Evolutionary conservation across 2,888 invertebrate species (phyloP), one percentile per base, ranked within the genome.

Genomic region (Chromoteleia sp.): DNA sequence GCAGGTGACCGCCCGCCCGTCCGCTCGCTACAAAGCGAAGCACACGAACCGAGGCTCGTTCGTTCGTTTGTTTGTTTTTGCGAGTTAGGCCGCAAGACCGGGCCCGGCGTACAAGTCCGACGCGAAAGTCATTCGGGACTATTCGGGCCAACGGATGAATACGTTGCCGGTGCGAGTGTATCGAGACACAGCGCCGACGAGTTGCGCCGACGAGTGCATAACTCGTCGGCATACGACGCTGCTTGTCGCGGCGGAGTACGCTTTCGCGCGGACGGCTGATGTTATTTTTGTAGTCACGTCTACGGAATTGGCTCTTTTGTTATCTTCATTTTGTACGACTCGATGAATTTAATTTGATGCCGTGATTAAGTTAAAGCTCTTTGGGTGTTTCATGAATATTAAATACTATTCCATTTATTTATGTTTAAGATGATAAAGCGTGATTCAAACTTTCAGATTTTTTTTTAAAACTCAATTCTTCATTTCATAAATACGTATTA

Each of bases 61-160:
- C n/a, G n/a, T 10, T 36, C 43, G 58, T 67, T 76, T 70, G 61
- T 77, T 81, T 81, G 81, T 81, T 77, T 81, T 73, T 74, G 43
- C 59, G 39, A 73, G 70, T 81, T 71, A 41, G 50, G 41, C 0
- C 48, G 30, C 50, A 58, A 58, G 29, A 67, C 45, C 17, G 17
- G 1, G n/a, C n/a, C 21, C 19, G 25, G 1, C 52, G 39, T 19
- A 10, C 30, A 14, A 25, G 59, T 41, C 15, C 15, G 65, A 58
- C 39, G 43, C 36, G 74, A 65, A 65, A 74, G 43, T 54, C 58
- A 45, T 45, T 48, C 14, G 56, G 8, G 8, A 52, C 71, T 52
- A 71, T 71, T 71, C 52, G 71, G n/a, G n/a, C 41, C 54, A 45
- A 73, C 54, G 61, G 61, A 52, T 21, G 54, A 41, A 63, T 54